Conservation (phyloP, 2,113 vertebrate species). For the Symphodus melops region DNA sequence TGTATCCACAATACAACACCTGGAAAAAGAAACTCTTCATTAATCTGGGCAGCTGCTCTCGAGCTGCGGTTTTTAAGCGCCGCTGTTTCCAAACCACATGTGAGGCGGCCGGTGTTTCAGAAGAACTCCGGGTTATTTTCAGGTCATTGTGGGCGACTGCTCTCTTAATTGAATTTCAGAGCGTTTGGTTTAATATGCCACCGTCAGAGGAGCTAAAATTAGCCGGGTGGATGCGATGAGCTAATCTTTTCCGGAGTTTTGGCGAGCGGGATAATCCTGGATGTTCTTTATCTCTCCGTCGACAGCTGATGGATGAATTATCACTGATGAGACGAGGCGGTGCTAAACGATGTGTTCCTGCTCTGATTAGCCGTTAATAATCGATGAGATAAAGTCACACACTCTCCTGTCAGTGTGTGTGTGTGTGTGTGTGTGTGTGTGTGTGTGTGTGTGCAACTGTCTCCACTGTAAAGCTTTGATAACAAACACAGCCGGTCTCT, state of each 20-base stretch:
- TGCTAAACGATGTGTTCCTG: conserved; percentile 52
- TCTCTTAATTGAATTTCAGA: conserved; percentile 83
- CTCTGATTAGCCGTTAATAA: conserved; percentile 7
- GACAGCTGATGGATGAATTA: conserved; percentile 73
- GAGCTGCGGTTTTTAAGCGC: conserved; percentile 76
- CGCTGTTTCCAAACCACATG: conserved; percentile 77
- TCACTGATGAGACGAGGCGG: conserved; percentile 17
- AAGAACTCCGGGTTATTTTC: conserved; percentile 81
- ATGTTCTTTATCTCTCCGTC: conserved; percentile 63
- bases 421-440: conserved; percentile 9
- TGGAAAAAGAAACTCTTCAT: conserved; percentile 85
- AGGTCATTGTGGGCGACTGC: conserved; percentile 80
- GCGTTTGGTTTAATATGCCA: conserved; percentile 83
- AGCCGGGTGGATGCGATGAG: conserved; percentile 76
- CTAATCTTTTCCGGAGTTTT: conserved; percentile 80
- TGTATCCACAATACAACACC: conserved; percentile 87
- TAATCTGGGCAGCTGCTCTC: conserved; percentile 77
- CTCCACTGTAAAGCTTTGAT: conserved; percentile 22
- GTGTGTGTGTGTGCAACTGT: conserved; percentile 14
- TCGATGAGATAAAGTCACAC: conserved; percentile 10
- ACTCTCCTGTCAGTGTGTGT: background rate
- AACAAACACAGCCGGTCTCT: conserved; percentile 31
- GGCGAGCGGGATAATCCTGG: conserved; percentile 61
- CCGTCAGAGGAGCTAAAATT: conserved; percentile 81
- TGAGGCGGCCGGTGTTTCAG: conserved; percentile 78